Evolutionary conservation across 2,888 invertebrate species (phyloP), one percentile per base, ranked within the genome.

Genomic region (Xylota segnis): DNA sequence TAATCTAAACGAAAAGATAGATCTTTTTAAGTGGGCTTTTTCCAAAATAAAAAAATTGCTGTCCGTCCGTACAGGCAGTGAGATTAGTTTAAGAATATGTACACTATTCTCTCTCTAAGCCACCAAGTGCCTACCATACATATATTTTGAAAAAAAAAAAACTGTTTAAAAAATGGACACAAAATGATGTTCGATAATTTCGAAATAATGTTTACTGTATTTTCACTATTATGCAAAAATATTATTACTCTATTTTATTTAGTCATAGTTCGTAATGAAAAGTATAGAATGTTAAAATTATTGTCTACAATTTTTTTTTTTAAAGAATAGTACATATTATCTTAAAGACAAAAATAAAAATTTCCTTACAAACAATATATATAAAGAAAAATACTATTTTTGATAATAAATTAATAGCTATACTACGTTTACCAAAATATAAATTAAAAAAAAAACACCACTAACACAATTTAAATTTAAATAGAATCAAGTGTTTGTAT

Each of bases 61-160:
- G 68, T 56, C 68, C 68, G 68, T 56, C 68, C 56, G 56, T 54
- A 40, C 56, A 54, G 56, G 16, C 43, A 56, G 56, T 56, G 43
- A 70, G 43, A 70, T 56, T 45, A 43, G 56, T 23, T 14, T 14
- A 61, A 61, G 0, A 18, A 27, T n/a, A n/a, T n/a, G n/a, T n/a
- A n/a, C 10, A 43, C 43, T 29, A 43, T 56, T 16, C 18, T 45
- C 29, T 56, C 40, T 14, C 23, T 16, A 70, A 66, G 47, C 56
- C 68, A 56, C 40, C 10, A 70, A 56, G 68, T 70, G 68, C 68
- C 68, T 70, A 54, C 29, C 23, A 23, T 23, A 23, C 23, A 23
- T 23, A 29, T 56, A 70, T 43, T 43, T 40, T 70, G 52, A 70
- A 56, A 68, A 56, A 12, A 27, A 68, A 54, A 68, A 56, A 9